These are phyloP conservation scores for Pseudochirops cupreus DNA, from an alignment of 2,797 vertebrate species.

Conservation along the genomic window DNA sequence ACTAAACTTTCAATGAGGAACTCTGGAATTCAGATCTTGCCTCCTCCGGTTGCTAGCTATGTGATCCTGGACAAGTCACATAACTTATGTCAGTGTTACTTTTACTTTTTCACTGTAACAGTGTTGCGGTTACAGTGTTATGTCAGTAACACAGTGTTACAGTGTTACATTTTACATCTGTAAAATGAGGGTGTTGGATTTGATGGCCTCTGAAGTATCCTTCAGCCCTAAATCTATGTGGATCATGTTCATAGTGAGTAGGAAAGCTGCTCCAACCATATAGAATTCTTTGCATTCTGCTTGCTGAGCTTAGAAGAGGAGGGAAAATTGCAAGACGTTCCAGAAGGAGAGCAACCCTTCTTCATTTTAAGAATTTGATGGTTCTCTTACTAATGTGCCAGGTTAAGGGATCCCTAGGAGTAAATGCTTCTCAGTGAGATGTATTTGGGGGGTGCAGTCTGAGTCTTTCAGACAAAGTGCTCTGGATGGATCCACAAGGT, in stretches of 20 bases:
- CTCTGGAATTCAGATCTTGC: not conserved
- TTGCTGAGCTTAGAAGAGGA: conserved; percentile 1
- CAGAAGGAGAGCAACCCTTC: not conserved
- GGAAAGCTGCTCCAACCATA: not conserved
- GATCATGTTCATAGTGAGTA: not conserved
- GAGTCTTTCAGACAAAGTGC: not conserved
- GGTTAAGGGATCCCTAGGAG: not conserved
- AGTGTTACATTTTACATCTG: conserved; percentile 19
- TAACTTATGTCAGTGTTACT: conserved; percentile 26
- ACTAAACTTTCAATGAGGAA: not conserved
- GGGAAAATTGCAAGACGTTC: conserved; percentile 5
- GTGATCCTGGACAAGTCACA: not conserved
- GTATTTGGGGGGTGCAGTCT: not conserved
- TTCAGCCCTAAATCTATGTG: not conserved
- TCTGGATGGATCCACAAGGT: not conserved
- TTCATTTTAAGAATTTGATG: conserved; percentile 2
- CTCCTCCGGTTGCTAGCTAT: not conserved
- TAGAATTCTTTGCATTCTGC: not conserved
- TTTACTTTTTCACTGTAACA: not conserved
- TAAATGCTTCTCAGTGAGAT: not conserved
- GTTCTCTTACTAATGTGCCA: not conserved
- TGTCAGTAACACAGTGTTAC: not conserved
- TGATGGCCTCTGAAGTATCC: not conserved
- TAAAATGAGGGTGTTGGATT: conserved; percentile 17
- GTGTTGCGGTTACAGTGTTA: too few relatives aligned